Conservation (phyloP, 2,888 invertebrate species). For the Campopleginae sp. region DNA sequence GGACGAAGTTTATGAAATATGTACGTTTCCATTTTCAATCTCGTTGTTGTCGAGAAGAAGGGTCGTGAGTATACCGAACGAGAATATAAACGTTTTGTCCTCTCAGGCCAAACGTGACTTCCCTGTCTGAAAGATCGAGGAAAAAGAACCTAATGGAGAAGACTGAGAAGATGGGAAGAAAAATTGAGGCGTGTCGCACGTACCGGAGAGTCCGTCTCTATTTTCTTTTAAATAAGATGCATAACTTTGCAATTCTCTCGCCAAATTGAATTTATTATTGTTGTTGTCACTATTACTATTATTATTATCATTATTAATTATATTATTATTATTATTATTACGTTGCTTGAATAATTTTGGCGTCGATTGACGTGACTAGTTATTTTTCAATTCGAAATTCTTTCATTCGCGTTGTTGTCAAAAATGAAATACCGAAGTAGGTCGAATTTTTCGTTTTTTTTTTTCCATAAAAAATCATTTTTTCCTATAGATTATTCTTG, state of each 20-base stretch:
- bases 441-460: background rate
- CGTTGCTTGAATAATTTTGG: background rate
- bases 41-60: constrained; percentile 1
- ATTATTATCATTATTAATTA: background rate
- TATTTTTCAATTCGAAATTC: background rate
- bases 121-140: constrained; percentile 14
- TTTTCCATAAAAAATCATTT: background rate
- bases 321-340: background rate
- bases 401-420: background rate
- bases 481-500: background rate
- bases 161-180: constrained; percentile 1
- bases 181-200: constrained; percentile 6
- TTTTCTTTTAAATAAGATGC: background rate
- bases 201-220: background rate
- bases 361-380: background rate
- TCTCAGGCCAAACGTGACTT: constrained; percentile 50
- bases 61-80: constrained; percentile 32
- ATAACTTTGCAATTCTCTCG: constrained; percentile 14
- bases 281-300: background rate
- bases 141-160: constrained; percentile 1
- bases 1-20: background rate
- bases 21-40: background rate
- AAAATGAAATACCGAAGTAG: background rate
- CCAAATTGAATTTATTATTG: background rate
- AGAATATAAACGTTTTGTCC: constrained; percentile 54